Evolutionary conservation across 2,797 vertebrate genomes (phyloP).

Genomic region (Rhinichthys osculus): DNA sequence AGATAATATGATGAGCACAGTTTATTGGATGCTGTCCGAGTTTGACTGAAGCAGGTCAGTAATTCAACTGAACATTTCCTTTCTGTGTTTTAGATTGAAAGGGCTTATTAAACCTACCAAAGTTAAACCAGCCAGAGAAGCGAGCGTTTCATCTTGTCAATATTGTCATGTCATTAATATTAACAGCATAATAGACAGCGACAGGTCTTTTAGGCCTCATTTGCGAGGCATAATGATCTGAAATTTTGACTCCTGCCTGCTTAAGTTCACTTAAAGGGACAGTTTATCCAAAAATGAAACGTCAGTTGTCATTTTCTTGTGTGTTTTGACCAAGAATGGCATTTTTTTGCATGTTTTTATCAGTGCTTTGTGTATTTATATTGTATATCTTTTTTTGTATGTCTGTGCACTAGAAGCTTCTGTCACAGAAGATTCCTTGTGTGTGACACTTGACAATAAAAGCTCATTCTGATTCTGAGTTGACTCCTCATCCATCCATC

Average conservation of each 20-base stretch:
- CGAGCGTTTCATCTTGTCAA: not conserved
- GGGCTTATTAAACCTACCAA: not conserved
- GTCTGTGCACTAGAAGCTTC: too few species aligned
- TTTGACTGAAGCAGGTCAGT: too few species aligned
- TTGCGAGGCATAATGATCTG: not conserved
- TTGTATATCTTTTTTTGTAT: too few species aligned
- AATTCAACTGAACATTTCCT: not conserved
- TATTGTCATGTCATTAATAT: conserved; percentile 14
- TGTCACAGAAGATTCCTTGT: too few species aligned
- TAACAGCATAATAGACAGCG: not conserved
- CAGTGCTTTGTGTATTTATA: not conserved
- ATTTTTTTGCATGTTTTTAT: not conserved
- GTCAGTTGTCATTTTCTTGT: not conserved
- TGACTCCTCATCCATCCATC: too few species aligned
- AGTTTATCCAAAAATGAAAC: not conserved
- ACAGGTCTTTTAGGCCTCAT: not conserved
- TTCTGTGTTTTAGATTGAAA: not conserved
- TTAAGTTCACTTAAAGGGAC: not conserved
- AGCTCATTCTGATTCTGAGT: too few species aligned
- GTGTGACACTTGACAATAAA: too few species aligned
- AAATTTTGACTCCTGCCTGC: not conserved
- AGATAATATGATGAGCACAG: too few species aligned
- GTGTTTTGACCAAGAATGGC: not conserved
- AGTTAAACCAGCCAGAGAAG: not conserved
- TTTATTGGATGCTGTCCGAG: too few species aligned